Evolutionary conservation across 2,888 invertebrate genomes (phyloP), one percentile per base, ranked within the genome.

Genomic region (Galerucella pusilla): DNA sequence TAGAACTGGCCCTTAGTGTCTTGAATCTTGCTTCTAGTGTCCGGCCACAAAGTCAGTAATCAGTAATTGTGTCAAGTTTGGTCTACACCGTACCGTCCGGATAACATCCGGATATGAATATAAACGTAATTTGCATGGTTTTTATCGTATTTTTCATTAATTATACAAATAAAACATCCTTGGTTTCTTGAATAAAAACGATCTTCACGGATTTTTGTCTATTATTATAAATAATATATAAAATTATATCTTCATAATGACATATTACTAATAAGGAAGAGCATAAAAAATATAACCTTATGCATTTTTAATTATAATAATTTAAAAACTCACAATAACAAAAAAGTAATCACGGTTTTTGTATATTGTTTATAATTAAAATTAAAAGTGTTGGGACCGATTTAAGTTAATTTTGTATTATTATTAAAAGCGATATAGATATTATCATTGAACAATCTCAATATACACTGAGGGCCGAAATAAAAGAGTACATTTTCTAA

Each of bases 331-430:
- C 9, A 42, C 35, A 42, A 16, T 16, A 11, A 20, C 16, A 57
- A 10, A 57, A 57, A 57, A 9, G 16, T 57, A 57, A 20, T 20
- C 20, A n/a, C n/a, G 11, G 16, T 16, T 7, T 57, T 16, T 7
- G 7, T 16, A 57, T 10, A 42, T 42, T 57, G 9, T 16, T 1
- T 57, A 57, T 57, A 20, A 10, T 57, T 1, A 57, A 16, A n/a
- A 16, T 57, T 61, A 67, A 25, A 49, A 71, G 52, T 35, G 46
- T 49, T 12, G 66, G 68, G 61, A 66, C 12, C 49, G n/a, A 52
- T 52, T 52, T n/a, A 7, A 52, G 5, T n/a, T 52, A 42, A 42
- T 42, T 42, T 42, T 42, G 9, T 42, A 42, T 42, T 9, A 42
- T 42, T 42, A 42, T 42, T 9, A 42, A 35, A 35, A 35, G 35